Conservation (phyloP, 2,797 vertebrate genomes). For the Microhierax caerulescens region DNA sequence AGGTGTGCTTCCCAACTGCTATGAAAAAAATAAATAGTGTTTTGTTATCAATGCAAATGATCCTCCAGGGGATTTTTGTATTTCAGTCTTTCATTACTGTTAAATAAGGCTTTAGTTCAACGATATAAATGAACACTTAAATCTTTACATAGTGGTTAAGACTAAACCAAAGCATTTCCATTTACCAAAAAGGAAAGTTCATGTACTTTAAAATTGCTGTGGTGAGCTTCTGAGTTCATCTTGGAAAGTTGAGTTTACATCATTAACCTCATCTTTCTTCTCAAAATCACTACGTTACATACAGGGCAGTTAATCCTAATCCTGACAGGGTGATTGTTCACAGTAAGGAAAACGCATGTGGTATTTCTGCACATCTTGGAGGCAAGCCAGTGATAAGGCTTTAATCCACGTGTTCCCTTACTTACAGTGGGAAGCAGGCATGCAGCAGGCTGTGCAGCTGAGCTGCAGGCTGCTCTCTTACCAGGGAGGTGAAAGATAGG, state of each 20-base stretch:
- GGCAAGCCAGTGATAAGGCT: background rate
- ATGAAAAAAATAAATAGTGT: background rate
- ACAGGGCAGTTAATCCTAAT: background rate
- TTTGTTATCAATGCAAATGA: background rate
- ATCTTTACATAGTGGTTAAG: background rate
- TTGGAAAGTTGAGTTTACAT: background rate
- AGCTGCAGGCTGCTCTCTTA: background rate
- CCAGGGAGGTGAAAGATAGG: background rate
- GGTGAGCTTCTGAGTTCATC: background rate
- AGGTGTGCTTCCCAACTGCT: background rate
- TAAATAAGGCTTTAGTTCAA: background rate
- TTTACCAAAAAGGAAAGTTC: background rate
- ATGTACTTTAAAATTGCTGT: background rate
- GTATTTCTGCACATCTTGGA: background rate
- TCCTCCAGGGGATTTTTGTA: background rate
- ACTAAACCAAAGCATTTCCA: background rate
- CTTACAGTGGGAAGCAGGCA: background rate
- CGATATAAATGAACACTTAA: background rate
- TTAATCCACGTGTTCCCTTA: fast-evolving
- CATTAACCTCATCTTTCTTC: background rate
- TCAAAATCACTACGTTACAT: background rate
- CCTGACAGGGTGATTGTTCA: background rate
- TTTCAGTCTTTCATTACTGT: background rate
- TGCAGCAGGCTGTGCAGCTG: background rate
- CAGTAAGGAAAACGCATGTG: fast-evolving